phyloP scores from a whole-genome alignment of 2,888 invertebrate species.

The Boloria euphrosyne region DNA sequence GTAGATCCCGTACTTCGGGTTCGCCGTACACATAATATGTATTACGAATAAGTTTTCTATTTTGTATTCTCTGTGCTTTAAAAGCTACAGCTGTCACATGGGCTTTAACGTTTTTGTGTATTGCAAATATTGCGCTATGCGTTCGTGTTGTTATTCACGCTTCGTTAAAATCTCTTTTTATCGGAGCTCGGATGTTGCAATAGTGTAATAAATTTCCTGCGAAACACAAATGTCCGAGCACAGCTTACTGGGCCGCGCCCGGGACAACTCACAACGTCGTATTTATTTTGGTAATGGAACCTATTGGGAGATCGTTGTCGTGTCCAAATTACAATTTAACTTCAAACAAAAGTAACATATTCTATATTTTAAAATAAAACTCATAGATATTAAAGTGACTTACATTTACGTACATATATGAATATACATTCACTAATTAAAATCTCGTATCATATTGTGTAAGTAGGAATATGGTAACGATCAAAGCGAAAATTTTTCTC shows the following conservation, averaged over 20 bases:
- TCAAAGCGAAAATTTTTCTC: conserved; percentile 14
- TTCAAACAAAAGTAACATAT: not conserved
- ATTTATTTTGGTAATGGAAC: conserved; percentile 8
- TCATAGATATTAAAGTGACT: too few relatives aligned
- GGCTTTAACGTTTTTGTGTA: not conserved
- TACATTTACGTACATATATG: too few relatives aligned
- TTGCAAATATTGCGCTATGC: not conserved
- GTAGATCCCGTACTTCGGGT: not conserved
- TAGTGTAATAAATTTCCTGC: conserved; percentile 10
- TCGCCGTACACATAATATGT: not conserved
- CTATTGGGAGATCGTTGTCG: not conserved
- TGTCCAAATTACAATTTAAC: not conserved
- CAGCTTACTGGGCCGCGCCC: not conserved
- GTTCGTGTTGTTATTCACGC: conserved; percentile 8
- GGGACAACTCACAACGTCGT: conserved; percentile 5
- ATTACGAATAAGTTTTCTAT: not conserved
- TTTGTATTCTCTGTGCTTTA: not conserved
- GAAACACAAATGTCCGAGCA: conserved; percentile 1
- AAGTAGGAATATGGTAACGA: conserved; percentile 3
- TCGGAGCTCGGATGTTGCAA: conserved; percentile 8
- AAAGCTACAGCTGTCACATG: not conserved
- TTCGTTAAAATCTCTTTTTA: conserved; percentile 15
- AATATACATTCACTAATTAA: not conserved
- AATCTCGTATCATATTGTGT: not conserved
- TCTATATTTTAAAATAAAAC: too few relatives aligned